Conservation (phyloP, 1,140 invertebrate species). For the Pomacea maculata region DNA sequence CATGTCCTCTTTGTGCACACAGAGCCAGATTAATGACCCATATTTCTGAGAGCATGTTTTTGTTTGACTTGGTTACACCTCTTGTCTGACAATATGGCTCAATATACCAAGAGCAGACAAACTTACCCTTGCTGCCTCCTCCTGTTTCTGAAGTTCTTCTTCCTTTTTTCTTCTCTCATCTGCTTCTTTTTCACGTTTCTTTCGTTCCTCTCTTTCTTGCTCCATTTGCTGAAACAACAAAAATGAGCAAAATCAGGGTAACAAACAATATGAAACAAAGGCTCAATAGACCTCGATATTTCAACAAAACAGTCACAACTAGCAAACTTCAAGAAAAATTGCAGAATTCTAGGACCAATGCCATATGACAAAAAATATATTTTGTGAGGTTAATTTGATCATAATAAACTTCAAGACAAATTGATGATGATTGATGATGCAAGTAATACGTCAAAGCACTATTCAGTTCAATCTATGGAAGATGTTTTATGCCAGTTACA, state of each 20-base stretch:
- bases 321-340: neutral
- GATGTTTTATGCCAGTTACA: too few species aligned
- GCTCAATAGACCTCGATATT: neutral
- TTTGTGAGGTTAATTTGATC: neutral
- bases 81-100: too few species aligned
- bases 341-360: neutral
- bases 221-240: conserved; percentile 52
- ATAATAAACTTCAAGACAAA: too few species aligned
- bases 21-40: too few species aligned
- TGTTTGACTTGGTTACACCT: too few species aligned
- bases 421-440: too few species aligned
- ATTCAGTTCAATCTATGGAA: too few species aligned
- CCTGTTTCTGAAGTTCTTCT: conserved; percentile 63
- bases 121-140: conserved; percentile 62
- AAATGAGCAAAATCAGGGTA: conserved; percentile 28
- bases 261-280: neutral
- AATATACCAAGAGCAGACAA: too few species aligned
- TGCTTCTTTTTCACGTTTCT: conserved; percentile 62
- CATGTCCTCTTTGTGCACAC: too few species aligned
- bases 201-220: conserved; percentile 71
- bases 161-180: conserved; percentile 65
- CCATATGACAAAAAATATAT: neutral
- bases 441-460: too few species aligned
- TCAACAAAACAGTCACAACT: neutral
- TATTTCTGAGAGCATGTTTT: too few species aligned